These are phyloP conservation scores for Protobothrops mucrosquamatus DNA, from an alignment of 2,113 vertebrate genomes.

Conservation along the genomic window DNA sequence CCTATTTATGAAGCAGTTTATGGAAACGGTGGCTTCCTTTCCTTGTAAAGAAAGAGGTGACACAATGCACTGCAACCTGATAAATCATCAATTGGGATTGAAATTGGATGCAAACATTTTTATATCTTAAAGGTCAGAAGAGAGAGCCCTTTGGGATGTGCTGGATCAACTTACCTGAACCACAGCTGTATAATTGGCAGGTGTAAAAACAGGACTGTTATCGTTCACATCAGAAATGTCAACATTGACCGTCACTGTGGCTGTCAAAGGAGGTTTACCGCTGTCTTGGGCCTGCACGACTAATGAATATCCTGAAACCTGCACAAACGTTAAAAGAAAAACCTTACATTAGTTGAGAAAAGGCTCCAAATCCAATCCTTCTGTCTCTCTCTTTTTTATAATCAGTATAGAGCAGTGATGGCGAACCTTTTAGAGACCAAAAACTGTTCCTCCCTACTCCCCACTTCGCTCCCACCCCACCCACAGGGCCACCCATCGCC, in stretches of 20 bases:
- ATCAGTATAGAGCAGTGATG: neutral
- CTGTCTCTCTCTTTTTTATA: neutral
- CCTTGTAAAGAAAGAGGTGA: constrained; percentile 19
- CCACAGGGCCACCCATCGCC: no score
- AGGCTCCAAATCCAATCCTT: neutral
- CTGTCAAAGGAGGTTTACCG: constrained; percentile 84
- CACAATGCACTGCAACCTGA: constrained; percentile 20
- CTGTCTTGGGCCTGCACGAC: constrained; percentile 85
- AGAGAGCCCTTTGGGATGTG: constrained; percentile 32
- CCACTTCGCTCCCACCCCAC: no score
- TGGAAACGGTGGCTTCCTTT: neutral
- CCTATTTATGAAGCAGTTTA: neutral
- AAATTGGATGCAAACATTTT: constrained; percentile 35
- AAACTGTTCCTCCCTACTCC: no score
- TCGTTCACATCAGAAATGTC: constrained; percentile 96
- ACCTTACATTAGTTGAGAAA: constrained; percentile 19
- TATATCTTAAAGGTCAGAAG: constrained; percentile 41
- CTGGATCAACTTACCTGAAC: constrained; percentile 81
- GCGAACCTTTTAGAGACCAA: no score
- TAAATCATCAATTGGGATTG: constrained; percentile 40
- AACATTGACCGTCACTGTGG: constrained; percentile 87
- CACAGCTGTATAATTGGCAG: constrained; percentile 88
- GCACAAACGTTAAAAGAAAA: constrained; percentile 44
- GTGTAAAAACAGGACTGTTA: constrained; percentile 89
- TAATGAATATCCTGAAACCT: constrained; percentile 91